These are phyloP conservation scores for Diplazon laetatorius DNA, from an alignment of 2,888 invertebrate species.

Conservation along the genomic window DNA sequence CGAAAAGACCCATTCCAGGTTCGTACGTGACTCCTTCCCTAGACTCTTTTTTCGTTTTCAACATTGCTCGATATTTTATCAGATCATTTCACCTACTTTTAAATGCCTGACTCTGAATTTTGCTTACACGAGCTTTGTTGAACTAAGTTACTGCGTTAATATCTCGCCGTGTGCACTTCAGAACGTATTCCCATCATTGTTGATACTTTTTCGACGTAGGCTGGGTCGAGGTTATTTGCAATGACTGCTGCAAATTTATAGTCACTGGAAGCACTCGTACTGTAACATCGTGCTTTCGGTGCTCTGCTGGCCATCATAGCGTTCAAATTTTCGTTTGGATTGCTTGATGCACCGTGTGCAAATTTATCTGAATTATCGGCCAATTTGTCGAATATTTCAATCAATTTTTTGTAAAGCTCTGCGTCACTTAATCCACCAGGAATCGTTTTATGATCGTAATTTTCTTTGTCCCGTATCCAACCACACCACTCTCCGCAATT, in stretches of 20 bases:
- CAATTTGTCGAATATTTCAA: conserved; percentile 51
- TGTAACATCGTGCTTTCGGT: conserved; percentile 61
- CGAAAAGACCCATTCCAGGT: too few relatives aligned
- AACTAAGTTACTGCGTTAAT: conserved; percentile 22
- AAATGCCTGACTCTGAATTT: too few relatives aligned
- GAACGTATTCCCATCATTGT: conserved; percentile 16
- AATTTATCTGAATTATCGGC: conserved; percentile 55
- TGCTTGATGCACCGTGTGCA: conserved; percentile 53
- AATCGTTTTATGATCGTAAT: conserved; percentile 47
- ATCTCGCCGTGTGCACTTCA: conserved; percentile 27
- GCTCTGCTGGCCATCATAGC: conserved; percentile 54
- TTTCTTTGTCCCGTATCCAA: conserved; percentile 38
- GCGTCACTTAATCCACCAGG: conserved; percentile 48
- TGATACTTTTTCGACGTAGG: conserved; percentile 51
- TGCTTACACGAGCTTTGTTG: conserved; percentile 6
- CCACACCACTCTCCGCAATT: conserved; percentile 56
- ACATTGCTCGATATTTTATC: too few relatives aligned
- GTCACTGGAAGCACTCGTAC: conserved; percentile 53
- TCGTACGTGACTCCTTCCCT: too few relatives aligned
- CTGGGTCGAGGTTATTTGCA: conserved; percentile 58
- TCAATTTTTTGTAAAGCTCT: conserved; percentile 50
- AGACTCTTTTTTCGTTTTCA: too few relatives aligned
- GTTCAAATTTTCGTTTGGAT: conserved; percentile 64
- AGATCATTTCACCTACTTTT: too few relatives aligned
- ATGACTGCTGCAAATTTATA: conserved; percentile 56